These are phyloP conservation scores for Venturia canescens DNA, from an alignment of 1,140 invertebrate species.

Conservation along the genomic window DNA sequence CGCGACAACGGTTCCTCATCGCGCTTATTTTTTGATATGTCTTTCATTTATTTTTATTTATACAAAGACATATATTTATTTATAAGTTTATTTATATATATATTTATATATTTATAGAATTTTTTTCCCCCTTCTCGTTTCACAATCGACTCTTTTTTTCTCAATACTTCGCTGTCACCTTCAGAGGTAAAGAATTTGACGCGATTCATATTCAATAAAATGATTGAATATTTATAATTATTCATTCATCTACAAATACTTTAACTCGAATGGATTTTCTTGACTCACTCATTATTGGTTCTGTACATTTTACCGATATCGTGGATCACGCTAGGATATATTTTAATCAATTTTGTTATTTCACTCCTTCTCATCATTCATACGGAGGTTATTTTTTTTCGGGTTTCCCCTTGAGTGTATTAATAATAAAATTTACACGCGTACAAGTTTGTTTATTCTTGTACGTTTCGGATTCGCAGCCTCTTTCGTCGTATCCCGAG, in stretches of 20 bases:
- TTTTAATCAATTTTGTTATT: background rate
- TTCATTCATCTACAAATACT: background rate
- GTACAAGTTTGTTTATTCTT: background rate
- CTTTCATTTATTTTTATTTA: background rate
- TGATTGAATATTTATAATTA: background rate
- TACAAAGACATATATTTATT: conserved; percentile 5
- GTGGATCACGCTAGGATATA: background rate
- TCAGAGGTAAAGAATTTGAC: background rate
- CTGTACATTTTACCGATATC: conserved; percentile 3
- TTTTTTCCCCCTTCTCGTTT: background rate
- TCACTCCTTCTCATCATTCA: too few species aligned
- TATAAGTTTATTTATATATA: background rate
- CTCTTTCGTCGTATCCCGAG: background rate
- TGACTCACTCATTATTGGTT: background rate
- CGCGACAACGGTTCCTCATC: background rate
- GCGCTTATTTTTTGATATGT: conserved; percentile 2
- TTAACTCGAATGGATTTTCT: background rate
- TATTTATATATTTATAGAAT: background rate
- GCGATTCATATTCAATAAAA: background rate
- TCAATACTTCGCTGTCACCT: background rate
- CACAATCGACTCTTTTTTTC: background rate
- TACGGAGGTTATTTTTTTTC: background rate
- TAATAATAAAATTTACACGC: background rate
- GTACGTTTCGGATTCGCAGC: background rate
- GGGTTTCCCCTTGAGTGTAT: background rate